Conservation (phyloP, 1,140 invertebrate species). For the Drosophila bocki region DNA sequence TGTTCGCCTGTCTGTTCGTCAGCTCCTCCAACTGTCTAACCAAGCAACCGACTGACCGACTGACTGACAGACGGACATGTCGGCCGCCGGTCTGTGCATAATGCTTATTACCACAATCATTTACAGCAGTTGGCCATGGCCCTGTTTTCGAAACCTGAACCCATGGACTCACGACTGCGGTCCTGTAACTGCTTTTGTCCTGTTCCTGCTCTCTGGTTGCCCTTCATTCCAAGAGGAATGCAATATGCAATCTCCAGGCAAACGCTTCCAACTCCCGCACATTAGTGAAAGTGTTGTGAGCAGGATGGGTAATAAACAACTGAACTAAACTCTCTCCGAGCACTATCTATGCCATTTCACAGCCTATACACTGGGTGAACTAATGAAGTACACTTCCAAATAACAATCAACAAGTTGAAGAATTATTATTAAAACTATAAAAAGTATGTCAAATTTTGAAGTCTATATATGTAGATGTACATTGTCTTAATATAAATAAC, state of each 20-base stretch:
- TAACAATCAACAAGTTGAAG: background rate
- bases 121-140: constrained; percentile 40
- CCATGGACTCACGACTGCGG: background rate
- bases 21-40: constrained; percentile 6
- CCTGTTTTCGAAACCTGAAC: constrained; percentile 5
- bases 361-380: background rate
- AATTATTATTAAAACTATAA: background rate
- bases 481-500: background rate
- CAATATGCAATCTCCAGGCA: constrained; percentile 69
- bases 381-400: background rate
- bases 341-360: constrained; percentile 3
- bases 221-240: constrained; percentile 57
- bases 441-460: no score
- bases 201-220: background rate
- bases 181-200: background rate
- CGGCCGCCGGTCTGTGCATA: constrained; percentile 64
- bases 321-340: background rate
- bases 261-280: constrained; percentile 26
- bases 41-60: constrained; percentile 3
- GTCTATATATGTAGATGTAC: no score
- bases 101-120: constrained; percentile 76
- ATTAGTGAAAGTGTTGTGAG: constrained; percentile 70
- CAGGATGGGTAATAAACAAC: constrained; percentile 58
- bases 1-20: constrained; percentile 31
- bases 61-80: constrained; percentile 43